Evolutionary conservation across 2,113 vertebrate genomes (phyloP), one percentile per base, ranked within the genome.

Genomic region (Eurystomus gularis): DNA sequence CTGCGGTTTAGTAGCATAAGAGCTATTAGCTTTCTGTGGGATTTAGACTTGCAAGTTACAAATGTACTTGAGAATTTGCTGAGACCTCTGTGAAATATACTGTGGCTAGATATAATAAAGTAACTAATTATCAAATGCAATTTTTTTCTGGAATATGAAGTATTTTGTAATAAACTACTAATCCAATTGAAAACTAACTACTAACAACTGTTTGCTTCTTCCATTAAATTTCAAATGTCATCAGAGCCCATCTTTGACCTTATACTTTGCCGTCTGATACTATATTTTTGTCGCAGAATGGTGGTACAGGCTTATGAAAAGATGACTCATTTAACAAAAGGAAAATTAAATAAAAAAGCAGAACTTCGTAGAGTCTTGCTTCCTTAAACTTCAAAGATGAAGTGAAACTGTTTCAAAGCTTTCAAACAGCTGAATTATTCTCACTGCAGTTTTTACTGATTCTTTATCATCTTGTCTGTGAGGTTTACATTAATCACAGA

Each of bases 281-380:
- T 68, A 89, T 76, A 61, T 90, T 91, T 96, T 91, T 87, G n/a
- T 88, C 58, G 82, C 28, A 85, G 65, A 89, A 81, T 61, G 65
- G 55, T 44, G 26, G 80, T 68, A 75, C 39, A 85, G 7, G 31
- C 65, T 84, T 91, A 37, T 61, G 75, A 91, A 93, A 87, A 87
- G 26, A 82, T 97, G 94, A 94, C 70, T 97, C 94, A 95, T 82
- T 91, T 88, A 89, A 91, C 57, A 93, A 91, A 91, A 90, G n/a
- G 57, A 91, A 95, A 94, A 94, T 80, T 76, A 90, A 96, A 95
- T 89, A 91, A 57, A 86, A 81, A 95, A 81, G 49, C 39, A 65
- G 62, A 33, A 72, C 57, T 93, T 97, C 61, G 95, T 64, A 71
- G 14, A 49, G 21, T 69, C 62, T 89, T 90, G 33, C 44, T 88